phyloP scores from a whole-genome alignment of 1,140 invertebrate species.

The Diplogasteroides magnus region DNA sequence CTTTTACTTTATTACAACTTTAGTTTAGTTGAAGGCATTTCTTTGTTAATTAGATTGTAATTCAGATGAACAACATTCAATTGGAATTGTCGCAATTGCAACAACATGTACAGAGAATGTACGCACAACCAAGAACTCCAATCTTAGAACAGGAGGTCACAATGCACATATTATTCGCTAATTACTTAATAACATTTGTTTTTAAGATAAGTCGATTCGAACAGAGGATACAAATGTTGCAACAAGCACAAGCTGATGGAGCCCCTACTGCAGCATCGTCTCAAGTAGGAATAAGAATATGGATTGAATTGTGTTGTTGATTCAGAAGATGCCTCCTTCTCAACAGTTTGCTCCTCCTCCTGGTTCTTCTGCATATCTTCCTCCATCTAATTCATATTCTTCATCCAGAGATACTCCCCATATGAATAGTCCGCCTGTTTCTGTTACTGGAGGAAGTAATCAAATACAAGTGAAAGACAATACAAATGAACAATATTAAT shows the following conservation, averaged over 20 bases:
- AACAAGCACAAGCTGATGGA: not conserved
- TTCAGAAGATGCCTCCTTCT: not conserved
- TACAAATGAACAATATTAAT: not conserved
- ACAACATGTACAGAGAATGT: not conserved
- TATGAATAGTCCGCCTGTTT: constrained; percentile 9
- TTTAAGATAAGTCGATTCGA: not conserved
- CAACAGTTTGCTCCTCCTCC: not conserved
- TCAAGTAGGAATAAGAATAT: not conserved
- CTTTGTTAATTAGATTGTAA: not conserved
- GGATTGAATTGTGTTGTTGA: not conserved
- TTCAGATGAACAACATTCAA: not conserved
- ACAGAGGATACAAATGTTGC: not conserved
- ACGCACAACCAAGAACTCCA: not conserved
- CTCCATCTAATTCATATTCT: no score
- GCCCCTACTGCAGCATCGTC: not conserved
- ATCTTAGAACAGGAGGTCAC: not conserved
- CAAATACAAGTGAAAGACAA: constrained; percentile 18
- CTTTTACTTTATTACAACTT: not conserved
- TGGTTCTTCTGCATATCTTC: not conserved
- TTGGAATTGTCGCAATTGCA: not conserved
- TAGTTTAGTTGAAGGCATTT: not conserved
- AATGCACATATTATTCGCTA: not conserved
- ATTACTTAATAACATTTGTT: not conserved
- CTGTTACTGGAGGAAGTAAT: constrained; percentile 14
- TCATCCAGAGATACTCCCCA: not conserved